Evolutionary conservation across 2,113 vertebrate genomes (phyloP).

Genomic region (Meles meles): DNA sequence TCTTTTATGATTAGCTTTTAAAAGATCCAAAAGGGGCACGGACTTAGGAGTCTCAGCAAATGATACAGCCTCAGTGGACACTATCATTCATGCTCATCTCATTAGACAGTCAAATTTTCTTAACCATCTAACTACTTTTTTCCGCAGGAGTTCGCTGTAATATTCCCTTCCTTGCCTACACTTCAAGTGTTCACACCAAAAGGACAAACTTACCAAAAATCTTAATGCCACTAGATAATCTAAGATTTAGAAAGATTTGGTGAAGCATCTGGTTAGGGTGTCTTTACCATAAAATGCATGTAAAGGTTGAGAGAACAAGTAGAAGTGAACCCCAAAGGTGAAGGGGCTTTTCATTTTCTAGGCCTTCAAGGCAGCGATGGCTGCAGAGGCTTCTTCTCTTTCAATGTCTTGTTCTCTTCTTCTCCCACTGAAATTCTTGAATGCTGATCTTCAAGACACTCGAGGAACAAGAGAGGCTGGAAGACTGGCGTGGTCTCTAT

Average conservation of each 20-base stretch:
- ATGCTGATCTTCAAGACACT: background rate
- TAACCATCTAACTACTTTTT: background rate
- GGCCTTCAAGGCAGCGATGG: background rate
- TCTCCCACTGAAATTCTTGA: background rate
- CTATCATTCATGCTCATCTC: background rate
- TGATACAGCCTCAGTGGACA: conserved; percentile 42
- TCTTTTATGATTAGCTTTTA: conserved; percentile 42
- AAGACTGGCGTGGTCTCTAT: background rate
- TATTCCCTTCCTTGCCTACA: background rate
- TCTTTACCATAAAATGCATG: background rate
- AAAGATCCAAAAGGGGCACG: conserved; percentile 38
- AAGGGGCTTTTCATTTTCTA: conserved; percentile 8
- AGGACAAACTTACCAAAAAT: conserved; percentile 10
- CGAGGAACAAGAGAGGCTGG: background rate
- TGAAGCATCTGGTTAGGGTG: background rate
- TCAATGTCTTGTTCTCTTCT: background rate
- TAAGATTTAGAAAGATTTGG: background rate
- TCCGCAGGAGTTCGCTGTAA: background rate
- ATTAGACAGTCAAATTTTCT: background rate
- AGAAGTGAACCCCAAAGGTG: background rate
- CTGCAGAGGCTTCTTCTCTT: background rate
- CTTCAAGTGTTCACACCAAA: background rate
- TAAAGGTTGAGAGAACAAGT: background rate
- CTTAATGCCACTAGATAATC: background rate
- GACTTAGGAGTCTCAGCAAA: conserved; percentile 70